Base-by-base conservation (phyloP, 92 coral and sea anemone species). In the Desmophyllum pertusum region DNA sequence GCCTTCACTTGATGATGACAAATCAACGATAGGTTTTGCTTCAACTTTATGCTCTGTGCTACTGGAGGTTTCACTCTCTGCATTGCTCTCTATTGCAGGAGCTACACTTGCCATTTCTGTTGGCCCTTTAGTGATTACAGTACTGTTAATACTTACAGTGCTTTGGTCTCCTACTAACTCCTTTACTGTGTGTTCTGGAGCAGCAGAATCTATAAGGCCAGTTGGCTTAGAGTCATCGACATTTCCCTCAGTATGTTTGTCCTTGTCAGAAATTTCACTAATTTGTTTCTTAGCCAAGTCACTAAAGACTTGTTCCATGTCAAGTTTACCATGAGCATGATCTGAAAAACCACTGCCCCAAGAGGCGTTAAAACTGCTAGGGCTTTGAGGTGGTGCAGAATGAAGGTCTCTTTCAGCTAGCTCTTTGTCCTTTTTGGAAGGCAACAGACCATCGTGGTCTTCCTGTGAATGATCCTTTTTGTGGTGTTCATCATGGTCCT, bases 211-310 rank as follows among this genome's bases (percentile, higher is more conserved):
- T 48, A 11, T 40, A 37, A 36, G 9, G 48, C 41, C 66, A 35
- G 23, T 18, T 23, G 37, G 50, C 63, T 67, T 69, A 25, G 42
- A 53, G 51, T 66, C 41, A n/a, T 48, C 51, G 13, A 41, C 14
- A 5, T 0, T 38, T 37, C 76, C 84, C 13, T 43, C 83, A 50
- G 66, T 57, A 35, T 51, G 74, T 63, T 67, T 77, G 35, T 85
- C 61, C 70, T 75, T 75, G n/a, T 69, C 83, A 10, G 81, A 45
- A 66, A 86, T 90, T 59, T 88, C 83, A 67, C 67, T 75, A 41
- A 88, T 70, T 46, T 89, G 93, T 21, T 73, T 85, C 33, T 70
- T 83, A 14, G 95, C 70, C 40, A 86, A 74, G 29, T 89, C 93
- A 39, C 82, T 80, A 51, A 89, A 88, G 77, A 89, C 57, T 4